Base-by-base conservation (phyloP, 2,888 invertebrate genomes). In the Latheticus oryzae region DNA sequence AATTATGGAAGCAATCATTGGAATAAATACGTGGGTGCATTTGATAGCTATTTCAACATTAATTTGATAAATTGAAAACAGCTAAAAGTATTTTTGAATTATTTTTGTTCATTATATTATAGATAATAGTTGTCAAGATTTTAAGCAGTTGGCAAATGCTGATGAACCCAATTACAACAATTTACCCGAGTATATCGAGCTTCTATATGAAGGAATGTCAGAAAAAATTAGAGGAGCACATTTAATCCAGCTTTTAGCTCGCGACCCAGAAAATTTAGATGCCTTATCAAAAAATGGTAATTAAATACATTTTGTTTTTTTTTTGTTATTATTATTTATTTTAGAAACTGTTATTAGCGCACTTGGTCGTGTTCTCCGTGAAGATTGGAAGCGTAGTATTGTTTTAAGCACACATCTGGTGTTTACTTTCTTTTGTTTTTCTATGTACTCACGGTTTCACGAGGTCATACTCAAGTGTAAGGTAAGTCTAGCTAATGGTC, bases 311-410 rank as follows among this genome's bases (percentile, higher is more conserved):
- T n/a, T n/a, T n/a, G n/a, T 19, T 19, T 19, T 19, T 19, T 19
- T 19, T 5, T 19, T 19, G 21, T 19, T 5, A 19, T 5, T 19
- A 19, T 5, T 19, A 19, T n/a, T 5, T 5, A 5, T 19, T 84
- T 66, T 80, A 92, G 93, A 98, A 81, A 94, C 95, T 26, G 86
- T 97, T 48, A 83, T 99, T 42, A 97, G 97, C 81, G 98, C 97
- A 26, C 82, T 99, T 68, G 93, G 97, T 5, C 85, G 99, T 74
- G 96, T 98, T 19, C 82, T 99, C 48, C 86, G 97, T 65, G 99
- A 99, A 82, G 98, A 99, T 80, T 98, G 97, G 93, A 93, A 93
- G 79, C 89, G 93, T 75, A 97, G 94, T 77, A 90, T 97, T 72
- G 97, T 98, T 77, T 81, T 99, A 56, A 95, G 96, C 68, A 97